Conservation (phyloP, 2,888 invertebrate species). For the Heliconius hortense region DNA sequence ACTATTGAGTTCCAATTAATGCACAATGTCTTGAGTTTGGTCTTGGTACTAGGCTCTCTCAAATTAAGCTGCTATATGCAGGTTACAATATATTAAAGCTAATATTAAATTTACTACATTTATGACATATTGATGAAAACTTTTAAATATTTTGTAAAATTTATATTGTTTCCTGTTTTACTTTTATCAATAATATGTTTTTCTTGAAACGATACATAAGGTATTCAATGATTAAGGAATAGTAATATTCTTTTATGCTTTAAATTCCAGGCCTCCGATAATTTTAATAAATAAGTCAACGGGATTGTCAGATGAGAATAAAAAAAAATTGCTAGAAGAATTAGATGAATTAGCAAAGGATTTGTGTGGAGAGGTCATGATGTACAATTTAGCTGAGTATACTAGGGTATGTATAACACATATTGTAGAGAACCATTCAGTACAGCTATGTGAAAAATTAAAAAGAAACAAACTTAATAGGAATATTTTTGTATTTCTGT, state of each 20-base stretch:
- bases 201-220: too few species aligned
- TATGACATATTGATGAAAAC: background rate
- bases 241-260: background rate
- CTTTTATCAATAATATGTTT: background rate
- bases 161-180: background rate
- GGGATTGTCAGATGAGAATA: conserved; percentile 88
- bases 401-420: conserved; percentile 79
- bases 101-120: background rate
- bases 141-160: background rate
- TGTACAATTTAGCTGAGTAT: conserved; percentile 90
- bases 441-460: too few species aligned
- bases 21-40: too few species aligned
- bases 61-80: too few species aligned
- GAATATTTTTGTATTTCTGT: too few species aligned
- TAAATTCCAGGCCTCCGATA: conserved; percentile 83
- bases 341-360: conserved; percentile 81
- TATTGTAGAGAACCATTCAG: background rate
- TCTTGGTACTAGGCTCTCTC: too few species aligned
- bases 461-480: too few species aligned
- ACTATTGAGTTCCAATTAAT: too few species aligned
- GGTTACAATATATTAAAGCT: too few species aligned
- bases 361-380: conserved; percentile 91
- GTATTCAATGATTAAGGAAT: too few species aligned
- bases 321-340: conserved; percentile 83
- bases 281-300: conserved; percentile 87